A percentile compares a stretch with the other conserved stretches of the same genome.
Conservation (phyloP, 2,888 invertebrate genomes). For the Torymus tubicola region DNA sequence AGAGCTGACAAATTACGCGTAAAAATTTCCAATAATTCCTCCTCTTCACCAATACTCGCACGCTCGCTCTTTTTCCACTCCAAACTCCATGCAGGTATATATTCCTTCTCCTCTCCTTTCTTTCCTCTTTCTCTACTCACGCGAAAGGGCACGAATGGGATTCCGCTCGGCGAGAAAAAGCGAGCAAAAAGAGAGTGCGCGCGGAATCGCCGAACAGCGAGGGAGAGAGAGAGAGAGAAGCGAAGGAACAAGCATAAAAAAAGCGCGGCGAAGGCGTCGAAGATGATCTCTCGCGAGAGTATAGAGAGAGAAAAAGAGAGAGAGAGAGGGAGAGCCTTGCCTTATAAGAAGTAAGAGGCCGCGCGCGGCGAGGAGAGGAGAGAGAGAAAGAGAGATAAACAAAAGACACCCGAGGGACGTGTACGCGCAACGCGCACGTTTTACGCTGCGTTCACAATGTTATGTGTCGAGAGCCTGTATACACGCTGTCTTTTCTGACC, state of each 20-base stretch:
- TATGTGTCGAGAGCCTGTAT: too few relatives aligned
- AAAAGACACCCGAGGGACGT: conserved; percentile 12
- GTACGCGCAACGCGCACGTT: background rate
- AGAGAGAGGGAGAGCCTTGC: conserved; percentile 13
- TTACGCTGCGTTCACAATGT: conserved; percentile 15
- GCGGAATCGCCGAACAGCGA: conserved; percentile 46
- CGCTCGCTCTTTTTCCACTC: background rate
- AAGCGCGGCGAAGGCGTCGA: conserved; percentile 47
- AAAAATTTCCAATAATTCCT: conserved; percentile 44
- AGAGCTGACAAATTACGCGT: conserved; percentile 39
- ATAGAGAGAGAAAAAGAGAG: conserved; percentile 8
- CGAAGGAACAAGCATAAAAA: background rate
- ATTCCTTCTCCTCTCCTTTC: conserved; percentile 17
- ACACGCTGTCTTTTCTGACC: too few relatives aligned
- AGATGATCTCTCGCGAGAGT: conserved; percentile 48
- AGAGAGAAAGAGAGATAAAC: conserved; percentile 35
- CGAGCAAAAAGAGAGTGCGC: conserved; percentile 34
- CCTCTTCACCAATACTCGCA: conserved; percentile 8
- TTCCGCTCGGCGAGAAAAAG: conserved; percentile 18
- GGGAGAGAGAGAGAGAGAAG: background rate
- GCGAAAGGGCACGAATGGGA: conserved; percentile 50
- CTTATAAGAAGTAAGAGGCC: conserved; percentile 43
- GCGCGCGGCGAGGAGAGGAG: conserved; percentile 1
- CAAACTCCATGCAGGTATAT: background rate
- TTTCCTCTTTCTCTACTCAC: background rate